Base-by-base conservation (phyloP, 1,140 invertebrate genomes). In the Ips typographus region DNA sequence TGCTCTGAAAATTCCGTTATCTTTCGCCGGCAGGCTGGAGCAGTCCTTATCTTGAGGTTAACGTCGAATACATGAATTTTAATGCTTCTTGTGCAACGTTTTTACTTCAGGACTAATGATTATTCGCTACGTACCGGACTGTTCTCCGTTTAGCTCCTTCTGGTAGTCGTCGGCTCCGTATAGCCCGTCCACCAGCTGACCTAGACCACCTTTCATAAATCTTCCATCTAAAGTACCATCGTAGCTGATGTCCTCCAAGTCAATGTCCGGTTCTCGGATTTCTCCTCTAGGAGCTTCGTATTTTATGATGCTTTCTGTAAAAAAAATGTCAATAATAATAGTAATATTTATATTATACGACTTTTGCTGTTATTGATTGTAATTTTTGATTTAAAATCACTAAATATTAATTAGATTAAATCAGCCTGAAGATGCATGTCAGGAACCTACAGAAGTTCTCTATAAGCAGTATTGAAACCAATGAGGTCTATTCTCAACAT, bases 191-290 rank as follows among this genome's bases (percentile, higher is more conserved):
- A 91, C 90, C 57, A 98, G 85, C 79, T 96, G 93, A 22, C 96
- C 96, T 2, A 98, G 81, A 1, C 96, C 96, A 38, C 89, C 89
- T 22, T 84, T 85, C 72, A 94, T 86, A 72, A 84, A 82, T 44
- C 83, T 86, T 2, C 85, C 87, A 68, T 89, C 86, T 84, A 92
- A 90, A 64, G 89, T 85, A 1, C 96, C 96, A 81, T 98, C 96
- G 82, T 98, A 99, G 44, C 91, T 93, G 72, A 91, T 88, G 80
- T 98, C 96, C 69, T 90, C 92, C 51, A 98, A 87, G 79, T 96
- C 92, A 74, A 94, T 88, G 73, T 90, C 88, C 58, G 84, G 89
- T 72, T 94, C 94, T 70, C 94, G 89, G n/a, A 84, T 83, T 71
- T 87, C 82, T n/a, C 93, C 93, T 75, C 93, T 89, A 1, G 92